Evolutionary conservation across 2,797 vertebrate genomes (phyloP).

Genomic region (Myotis vivesi): DNA sequence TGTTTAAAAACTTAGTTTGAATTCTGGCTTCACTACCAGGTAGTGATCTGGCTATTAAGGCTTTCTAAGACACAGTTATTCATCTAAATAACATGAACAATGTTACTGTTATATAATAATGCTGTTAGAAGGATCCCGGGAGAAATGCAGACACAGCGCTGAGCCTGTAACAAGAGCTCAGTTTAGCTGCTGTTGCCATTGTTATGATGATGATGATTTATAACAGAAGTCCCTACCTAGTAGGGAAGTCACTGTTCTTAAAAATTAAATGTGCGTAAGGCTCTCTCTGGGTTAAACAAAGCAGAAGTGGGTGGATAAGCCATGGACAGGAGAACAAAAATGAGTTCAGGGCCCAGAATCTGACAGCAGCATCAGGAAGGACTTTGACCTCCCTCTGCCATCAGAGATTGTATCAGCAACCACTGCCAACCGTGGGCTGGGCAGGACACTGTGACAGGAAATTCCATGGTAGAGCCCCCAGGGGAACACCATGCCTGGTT

Average conservation of each 20-base stretch:
- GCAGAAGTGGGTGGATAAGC: background rate
- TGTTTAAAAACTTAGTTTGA: background rate
- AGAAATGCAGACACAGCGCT: background rate
- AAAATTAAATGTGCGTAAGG: background rate
- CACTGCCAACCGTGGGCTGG: fast-evolving
- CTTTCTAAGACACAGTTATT: background rate
- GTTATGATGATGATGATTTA: background rate
- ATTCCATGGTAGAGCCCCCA: fast-evolving
- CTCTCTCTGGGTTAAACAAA: background rate
- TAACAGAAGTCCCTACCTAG: background rate
- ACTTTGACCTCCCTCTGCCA: background rate
- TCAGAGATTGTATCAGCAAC: background rate
- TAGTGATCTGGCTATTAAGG: background rate
- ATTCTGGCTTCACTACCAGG: background rate
- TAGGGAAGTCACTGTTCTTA: background rate
- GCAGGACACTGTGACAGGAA: background rate
- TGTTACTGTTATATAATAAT: background rate
- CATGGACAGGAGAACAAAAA: background rate
- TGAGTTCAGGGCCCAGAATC: background rate
- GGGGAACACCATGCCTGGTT: fast-evolving
- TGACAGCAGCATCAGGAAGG: background rate
- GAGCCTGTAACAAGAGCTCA: background rate
- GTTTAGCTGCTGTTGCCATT: background rate
- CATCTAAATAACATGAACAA: background rate
- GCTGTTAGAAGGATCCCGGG: background rate